Base-by-base conservation (phyloP, 2,113 vertebrate species). In the Galbula dea region DNA sequence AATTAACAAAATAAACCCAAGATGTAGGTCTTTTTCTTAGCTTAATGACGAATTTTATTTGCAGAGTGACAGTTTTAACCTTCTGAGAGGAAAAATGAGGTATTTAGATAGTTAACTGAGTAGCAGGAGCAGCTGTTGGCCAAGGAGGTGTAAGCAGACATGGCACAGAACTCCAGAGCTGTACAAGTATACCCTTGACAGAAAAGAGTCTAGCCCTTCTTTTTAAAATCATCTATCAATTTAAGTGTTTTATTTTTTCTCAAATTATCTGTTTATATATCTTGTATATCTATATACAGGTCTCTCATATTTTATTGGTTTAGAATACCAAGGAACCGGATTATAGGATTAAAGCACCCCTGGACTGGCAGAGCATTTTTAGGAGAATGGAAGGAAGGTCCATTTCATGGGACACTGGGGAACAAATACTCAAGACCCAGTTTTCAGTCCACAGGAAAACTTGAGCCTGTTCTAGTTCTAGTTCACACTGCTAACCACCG, bases 71-170 rank as follows among this genome's bases (percentile, higher is more conserved):
- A 17, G 5, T 59, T 89, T 77, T 65, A 78, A 66, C 5, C 8
- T 10, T 74, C 36, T n/a, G 32, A 81, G 36, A 29, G 30, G 26
- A 93, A 85, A 88, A 15, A 43, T 41, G 22, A 74, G 15, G 7
- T 52, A 14, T 63, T 82, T 48, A 58, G 17, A 43, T 9, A 65
- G 13, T 32, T 73, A 9, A 65, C 12, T 27, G 13, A 32, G 24
- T 46, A 74, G n/a, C 15, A 57, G n/a, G 26, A 73, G 5, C 14
- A 61, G 11, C 23, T 26, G 45, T 32, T 68, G 45, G 18, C 22
- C 16, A 69, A 61, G 22, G 6, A 61, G 2, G 1, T 48, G 5
- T 1, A 6, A 51, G 23, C 1, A 1, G 20, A 13, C 0, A 0
- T 34, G 8, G 12, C 16, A 89, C 6, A 24, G 21, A 46, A 4